A percentile compares a stretch with the other conserved stretches of the same genome.
Conservation (phyloP, 2,888 invertebrate species). For the Orthosia gracilis region DNA sequence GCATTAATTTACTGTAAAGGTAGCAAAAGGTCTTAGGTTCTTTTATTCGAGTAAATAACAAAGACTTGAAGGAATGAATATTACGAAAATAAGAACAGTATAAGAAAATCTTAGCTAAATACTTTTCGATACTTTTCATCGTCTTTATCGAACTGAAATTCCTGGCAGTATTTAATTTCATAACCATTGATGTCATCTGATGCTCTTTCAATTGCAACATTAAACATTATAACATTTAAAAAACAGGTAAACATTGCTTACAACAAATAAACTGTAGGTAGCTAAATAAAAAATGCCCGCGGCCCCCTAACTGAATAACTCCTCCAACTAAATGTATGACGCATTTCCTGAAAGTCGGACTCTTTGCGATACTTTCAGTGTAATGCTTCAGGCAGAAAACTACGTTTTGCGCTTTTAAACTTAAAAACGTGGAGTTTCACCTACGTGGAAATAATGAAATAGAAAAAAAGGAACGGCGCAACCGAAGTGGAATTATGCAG, state of each 20-base stretch:
- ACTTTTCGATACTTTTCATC: too few species aligned
- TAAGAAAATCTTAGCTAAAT: too few species aligned
- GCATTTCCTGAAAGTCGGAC: conserved; percentile 44
- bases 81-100: too few species aligned
- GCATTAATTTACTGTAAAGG: not conserved
- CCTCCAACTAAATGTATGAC: conserved; percentile 45
- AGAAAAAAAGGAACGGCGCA: conserved; percentile 55
- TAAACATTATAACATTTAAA: not conserved
- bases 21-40: not conserved
- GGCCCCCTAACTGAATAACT: conserved; percentile 33
- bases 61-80: too few species aligned
- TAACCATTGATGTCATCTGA: not conserved
- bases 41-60: not conserved
- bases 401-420: conserved; percentile 61
- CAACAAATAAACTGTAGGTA: conserved; percentile 1
- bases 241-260: not conserved
- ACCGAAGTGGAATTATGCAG: conserved; percentile 72
- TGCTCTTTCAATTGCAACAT: not conserved
- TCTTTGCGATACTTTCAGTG: conserved; percentile 55
- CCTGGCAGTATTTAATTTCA: not conserved
- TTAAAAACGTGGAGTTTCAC: conserved; percentile 58
- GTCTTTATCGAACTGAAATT: not conserved
- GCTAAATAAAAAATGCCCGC: conserved; percentile 31
- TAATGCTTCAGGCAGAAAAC: conserved; percentile 51
- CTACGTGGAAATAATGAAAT: conserved; percentile 52